Evolutionary conservation across 2,888 invertebrate genomes (phyloP), one percentile per base, ranked within the genome.

Genomic region (Athetis lepigone): DNA sequence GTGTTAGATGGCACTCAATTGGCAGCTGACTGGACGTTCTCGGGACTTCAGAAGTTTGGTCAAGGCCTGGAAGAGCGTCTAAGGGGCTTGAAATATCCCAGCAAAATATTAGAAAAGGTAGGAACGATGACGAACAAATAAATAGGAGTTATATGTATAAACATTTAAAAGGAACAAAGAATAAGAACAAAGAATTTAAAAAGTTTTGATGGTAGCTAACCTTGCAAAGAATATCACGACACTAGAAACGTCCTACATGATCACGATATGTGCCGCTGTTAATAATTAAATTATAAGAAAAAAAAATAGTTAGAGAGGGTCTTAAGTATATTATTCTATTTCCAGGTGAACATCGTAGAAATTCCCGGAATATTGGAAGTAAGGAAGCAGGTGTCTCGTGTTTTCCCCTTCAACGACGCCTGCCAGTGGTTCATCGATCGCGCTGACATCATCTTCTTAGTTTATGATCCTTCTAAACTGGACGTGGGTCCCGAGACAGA

Each of bases 371-470:
- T 99, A 84, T 95, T 99, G 83, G 99, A 99, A 96, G 98, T 98
- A 68, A 96, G 98, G 77, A 98, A 98, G 91, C 98, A 98, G 95
- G 98, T 98, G 52, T 98, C 98, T 52, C 96, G 98, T 55, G 96
- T 98, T 65, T 99, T 99, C 87, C 98, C 99, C 56, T 98, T 98
- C 94, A 98, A 98, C 88, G 98, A 99, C 88, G 99, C 98, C 50
- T 98, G 98, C 88, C 98, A 98, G 91, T 99, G 99, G 99, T 99
- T 99, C 94, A 98, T 99, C 85, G 98, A 99, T 92, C 96, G 98
- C 70, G 98, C 99, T 23, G 98, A 99, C 89, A 98, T 99, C 80
- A 98, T 99, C 88, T 98, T 99, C 95, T 96, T 99, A 61, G 98
- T 99, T 33, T 99, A 99, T 90, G 99, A 99, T 94, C 98, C 99